Base-by-base conservation (phyloP, 2,113 vertebrate genomes). In the Oceanites oceanicus region DNA sequence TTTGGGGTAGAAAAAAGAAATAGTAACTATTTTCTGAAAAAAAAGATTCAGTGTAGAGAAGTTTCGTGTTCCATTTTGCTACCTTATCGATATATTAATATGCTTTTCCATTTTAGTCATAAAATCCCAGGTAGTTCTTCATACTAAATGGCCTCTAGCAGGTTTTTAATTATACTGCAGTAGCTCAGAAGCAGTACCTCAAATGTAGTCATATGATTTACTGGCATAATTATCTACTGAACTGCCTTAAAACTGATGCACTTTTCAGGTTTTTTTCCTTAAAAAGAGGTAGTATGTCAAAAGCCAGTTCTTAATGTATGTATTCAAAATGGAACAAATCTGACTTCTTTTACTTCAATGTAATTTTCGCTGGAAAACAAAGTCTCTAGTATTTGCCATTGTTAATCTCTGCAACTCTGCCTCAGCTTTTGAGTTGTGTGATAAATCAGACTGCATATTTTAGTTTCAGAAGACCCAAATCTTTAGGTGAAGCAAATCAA, bases 101-200 rank as follows among this genome's bases (percentile, higher is more conserved):
- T 15, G 14, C 6, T 88, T 88, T 94, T 73, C 49, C 9, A 53
- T 45, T 62, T 73, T 77, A 53, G 16, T 65, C 40, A 53, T 70
- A 92, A 92, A 94, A 82, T 55, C 79, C 71, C n/a, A 90, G 63
- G 42, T 92, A 92, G 72, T 53, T 93, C 59, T 90, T 95, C 53
- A 65, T 45, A 53, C 9, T 73, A 94, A 95, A 94, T 66, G 62
- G 23, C 42, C 55, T 73, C n/a, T 66, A 88, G 36, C 53, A 73
- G 36, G 30, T 79, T 94, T 95, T 79, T 88, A 93, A 86, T 86
- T 88, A 79, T 36, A 61, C 7, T 83, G 30, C 53, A 58, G 15
- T 50, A 62, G 26, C 30, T 91, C 30, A 76, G 59, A 88, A 80
- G 17, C 10, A 58, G 16, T 62, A 70, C 7, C 11, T 92, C 63